phyloP scores from a whole-genome alignment of 92 coral and sea anemone genomes.

The Zoanthus solanderi region DNA sequence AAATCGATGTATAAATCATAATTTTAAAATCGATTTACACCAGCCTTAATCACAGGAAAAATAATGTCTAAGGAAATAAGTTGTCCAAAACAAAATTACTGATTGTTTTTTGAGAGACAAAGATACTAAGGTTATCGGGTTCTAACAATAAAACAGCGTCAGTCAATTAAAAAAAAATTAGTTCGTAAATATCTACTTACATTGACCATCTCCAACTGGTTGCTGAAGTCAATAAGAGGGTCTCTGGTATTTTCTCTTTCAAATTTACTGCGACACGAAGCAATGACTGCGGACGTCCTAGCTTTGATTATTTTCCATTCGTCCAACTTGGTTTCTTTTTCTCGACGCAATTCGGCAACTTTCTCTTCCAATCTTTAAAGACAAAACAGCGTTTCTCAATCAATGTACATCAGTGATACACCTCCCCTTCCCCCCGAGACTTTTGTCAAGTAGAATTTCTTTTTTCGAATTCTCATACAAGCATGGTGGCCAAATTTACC shows the following conservation, averaged over 20 bases:
- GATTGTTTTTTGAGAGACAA: neutral
- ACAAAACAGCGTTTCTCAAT: neutral
- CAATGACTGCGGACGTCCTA: neutral
- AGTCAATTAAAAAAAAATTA: neutral
- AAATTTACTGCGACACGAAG: slow-evolving; percentile 7
- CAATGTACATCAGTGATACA: too few relatives aligned
- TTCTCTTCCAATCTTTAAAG: slow-evolving; percentile 9
- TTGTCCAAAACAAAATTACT: too few relatives aligned
- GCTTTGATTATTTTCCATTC: slow-evolving; percentile 12
- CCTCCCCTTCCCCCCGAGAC: too few relatives aligned
- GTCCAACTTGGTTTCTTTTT: slow-evolving; percentile 10
- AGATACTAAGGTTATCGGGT: neutral
- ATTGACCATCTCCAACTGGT: slow-evolving; percentile 14
- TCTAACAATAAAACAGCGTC: neutral
- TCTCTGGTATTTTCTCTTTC: neutral
- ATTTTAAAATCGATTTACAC: too few relatives aligned
- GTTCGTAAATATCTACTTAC: neutral
- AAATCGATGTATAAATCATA: too few relatives aligned
- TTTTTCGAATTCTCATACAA: too few relatives aligned
- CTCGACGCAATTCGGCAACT: slow-evolving; percentile 16
- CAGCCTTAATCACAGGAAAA: too few relatives aligned
- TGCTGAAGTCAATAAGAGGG: neutral
- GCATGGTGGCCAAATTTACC: too few relatives aligned
- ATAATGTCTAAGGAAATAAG: too few relatives aligned
- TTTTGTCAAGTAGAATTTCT: too few relatives aligned